Evolutionary conservation across 2,797 vertebrate genomes (phyloP).

Genomic region (Ataeniobius toweri): DNA sequence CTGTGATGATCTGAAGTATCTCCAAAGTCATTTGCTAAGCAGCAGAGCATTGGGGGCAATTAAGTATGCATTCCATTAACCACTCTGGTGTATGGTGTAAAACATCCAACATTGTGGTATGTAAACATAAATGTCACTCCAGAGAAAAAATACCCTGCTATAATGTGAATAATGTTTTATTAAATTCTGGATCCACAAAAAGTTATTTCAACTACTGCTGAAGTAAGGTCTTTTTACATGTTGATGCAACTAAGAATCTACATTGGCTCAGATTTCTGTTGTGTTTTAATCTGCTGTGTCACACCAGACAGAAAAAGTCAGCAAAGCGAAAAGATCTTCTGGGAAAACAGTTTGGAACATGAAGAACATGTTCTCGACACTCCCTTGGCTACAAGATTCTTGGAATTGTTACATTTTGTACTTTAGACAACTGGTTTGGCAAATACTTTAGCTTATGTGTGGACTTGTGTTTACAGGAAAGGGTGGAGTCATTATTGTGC

Average conservation of each 20-base stretch:
- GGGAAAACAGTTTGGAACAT: not conserved
- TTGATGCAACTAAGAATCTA: not conserved
- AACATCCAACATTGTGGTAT: not conserved
- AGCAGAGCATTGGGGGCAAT: slow-evolving; percentile 21
- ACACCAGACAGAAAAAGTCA: slow-evolving; percentile 45
- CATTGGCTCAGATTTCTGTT: slow-evolving; percentile 1
- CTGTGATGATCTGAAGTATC: slow-evolving; percentile 12
- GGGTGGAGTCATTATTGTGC: slow-evolving; percentile 38
- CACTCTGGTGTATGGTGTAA: slow-evolving; percentile 3
- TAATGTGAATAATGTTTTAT: slow-evolving; percentile 53
- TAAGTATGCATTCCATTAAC: not conserved
- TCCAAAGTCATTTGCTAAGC: slow-evolving; percentile 26
- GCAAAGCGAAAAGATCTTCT: slow-evolving; percentile 6
- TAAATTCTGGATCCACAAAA: slow-evolving; percentile 17
- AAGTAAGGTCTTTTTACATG: not conserved
- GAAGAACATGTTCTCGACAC: slow-evolving; percentile 14
- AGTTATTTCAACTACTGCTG: not conserved
- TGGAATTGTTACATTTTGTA: slow-evolving; percentile 25
- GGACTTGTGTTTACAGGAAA: slow-evolving; percentile 40
- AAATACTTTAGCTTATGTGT: slow-evolving; percentile 24
- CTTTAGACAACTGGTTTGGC: slow-evolving; percentile 1
- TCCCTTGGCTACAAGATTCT: slow-evolving; percentile 11
- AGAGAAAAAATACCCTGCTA: slow-evolving; percentile 12
- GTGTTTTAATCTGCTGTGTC: slow-evolving; percentile 5
- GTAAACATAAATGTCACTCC: not conserved